A percentile compares a stretch with the other conserved stretches of the same genome.
Evolutionary conservation across 2,888 invertebrate species (phyloP).

Genomic region (Lutraria lutraria): DNA sequence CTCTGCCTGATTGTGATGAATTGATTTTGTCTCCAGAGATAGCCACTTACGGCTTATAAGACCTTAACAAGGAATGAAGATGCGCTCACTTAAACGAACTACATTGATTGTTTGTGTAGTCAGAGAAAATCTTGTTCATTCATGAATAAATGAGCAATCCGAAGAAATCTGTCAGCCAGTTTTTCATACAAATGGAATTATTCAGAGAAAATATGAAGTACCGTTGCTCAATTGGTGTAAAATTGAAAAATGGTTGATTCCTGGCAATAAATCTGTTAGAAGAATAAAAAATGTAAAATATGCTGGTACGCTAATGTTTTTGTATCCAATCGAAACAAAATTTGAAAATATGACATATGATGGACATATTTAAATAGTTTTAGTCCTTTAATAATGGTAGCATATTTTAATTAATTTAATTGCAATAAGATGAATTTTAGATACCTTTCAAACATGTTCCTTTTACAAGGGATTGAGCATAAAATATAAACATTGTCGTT

Average conservation of each 20-base stretch:
- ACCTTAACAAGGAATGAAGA: constrained; percentile 33
- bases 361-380: neutral
- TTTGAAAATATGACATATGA: neutral
- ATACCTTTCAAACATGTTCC: no score
- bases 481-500: no score
- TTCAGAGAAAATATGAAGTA: neutral
- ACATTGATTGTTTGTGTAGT: constrained; percentile 44
- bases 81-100: constrained; percentile 39
- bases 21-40: constrained; percentile 63
- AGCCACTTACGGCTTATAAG: constrained; percentile 53
- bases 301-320: constrained; percentile 1
- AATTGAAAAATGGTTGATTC: constrained; percentile 20
- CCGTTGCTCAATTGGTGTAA: neutral
- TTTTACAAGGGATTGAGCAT: no score
- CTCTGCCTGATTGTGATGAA: constrained; percentile 61
- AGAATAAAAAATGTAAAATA: constrained; percentile 3
- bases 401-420: no score
- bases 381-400: no score
- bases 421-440: no score
- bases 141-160: constrained; percentile 54
- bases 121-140: constrained; percentile 47
- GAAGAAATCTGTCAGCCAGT: constrained; percentile 48
- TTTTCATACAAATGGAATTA: constrained; percentile 36
- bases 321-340: neutral
- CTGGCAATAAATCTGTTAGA: neutral